Base-by-base conservation (phyloP, 2,888 invertebrate species). In the Myopa testacea region DNA sequence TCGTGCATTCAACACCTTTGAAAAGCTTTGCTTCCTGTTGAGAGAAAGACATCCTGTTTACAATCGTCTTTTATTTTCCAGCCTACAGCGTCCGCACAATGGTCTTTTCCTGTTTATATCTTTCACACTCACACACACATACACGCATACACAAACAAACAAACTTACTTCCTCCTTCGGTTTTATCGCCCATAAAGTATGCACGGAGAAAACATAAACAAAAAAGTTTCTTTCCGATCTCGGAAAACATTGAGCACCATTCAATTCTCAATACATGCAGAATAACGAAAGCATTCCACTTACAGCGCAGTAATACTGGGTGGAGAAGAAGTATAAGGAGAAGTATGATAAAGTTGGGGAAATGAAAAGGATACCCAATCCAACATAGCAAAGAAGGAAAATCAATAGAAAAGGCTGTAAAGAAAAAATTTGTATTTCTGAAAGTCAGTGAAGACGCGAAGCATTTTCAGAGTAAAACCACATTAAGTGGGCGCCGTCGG, bases 71-170 rank as follows among this genome's bases (percentile, higher is more conserved):
- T n/a, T 55, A 55, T 55, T n/a, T n/a, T n/a, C 10, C 14, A n/a
- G 55, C 14, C 16, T 55, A 55, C 16, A n/a, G 55, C 5, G 16
- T 10, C 10, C 5, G n/a, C 55, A 55, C 5, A 55, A 55, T n/a
- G 16, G 4, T 14, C 55, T 6, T 4, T 55, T 55, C 14, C 55
- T 55, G 82, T 81, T 62, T 78, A 78, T 65, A 6, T 45, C 10
- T 10, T 45, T 45, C 45, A 3, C 10, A 45, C 26, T 3, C 67
- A 62, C 45, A 45, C 82, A 81, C 83, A 84, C 81, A 84, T 82
- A 45, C 63, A 83, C 50, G 4, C 26, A 26, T 37, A 52, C 63
- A 63, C 26, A 62, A 14, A 62, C 68, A 60, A 45, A 62, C 62
- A 19, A 10, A 19, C 10, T 14, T 10, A 3, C 34, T 19, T 19